phyloP scores from a whole-genome alignment of 2,797 vertebrate genomes.

The Protosalanx chinensis region DNA sequence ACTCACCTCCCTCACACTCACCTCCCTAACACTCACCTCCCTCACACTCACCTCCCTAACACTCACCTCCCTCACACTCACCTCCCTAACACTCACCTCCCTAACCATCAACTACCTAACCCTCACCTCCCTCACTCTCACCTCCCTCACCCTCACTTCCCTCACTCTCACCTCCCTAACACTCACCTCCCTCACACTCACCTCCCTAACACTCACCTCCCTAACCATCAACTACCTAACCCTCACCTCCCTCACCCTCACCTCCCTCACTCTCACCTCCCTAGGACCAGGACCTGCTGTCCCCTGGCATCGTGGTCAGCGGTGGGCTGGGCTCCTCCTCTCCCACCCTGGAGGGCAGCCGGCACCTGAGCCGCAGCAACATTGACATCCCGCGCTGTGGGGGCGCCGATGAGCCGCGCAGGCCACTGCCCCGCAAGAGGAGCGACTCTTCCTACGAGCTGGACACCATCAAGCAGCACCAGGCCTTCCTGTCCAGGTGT shows the following conservation, averaged over 20 bases:
- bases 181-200: too few species aligned
- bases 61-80: too few species aligned
- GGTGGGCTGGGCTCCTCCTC: conserved; percentile 73
- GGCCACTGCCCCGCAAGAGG: conserved; percentile 87
- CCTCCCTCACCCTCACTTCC: too few species aligned
- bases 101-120: neutral
- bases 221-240: too few species aligned
- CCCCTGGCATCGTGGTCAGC: conserved; percentile 87
- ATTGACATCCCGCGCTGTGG: conserved; percentile 90
- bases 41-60: conserved; percentile 38
- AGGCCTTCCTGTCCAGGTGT: conserved; percentile 94
- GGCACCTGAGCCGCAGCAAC: conserved; percentile 95
- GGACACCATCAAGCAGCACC: conserved; percentile 96
- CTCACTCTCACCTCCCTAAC: too few species aligned
- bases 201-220: neutral
- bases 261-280: too few species aligned
- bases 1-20: too few species aligned
- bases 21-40: too few species aligned
- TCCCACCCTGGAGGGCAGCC: conserved; percentile 84
- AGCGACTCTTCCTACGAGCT: conserved; percentile 96
- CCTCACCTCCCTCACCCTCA: too few species aligned
- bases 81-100: too few species aligned
- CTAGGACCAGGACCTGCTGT: conserved; percentile 93
- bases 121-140: neutral
- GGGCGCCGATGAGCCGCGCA: conserved; percentile 77